Evolutionary conservation across 64 coral and sea anemone species (phyloP), one percentile per base, ranked within the genome.

Genomic region (Pachyseris speciosa): DNA sequence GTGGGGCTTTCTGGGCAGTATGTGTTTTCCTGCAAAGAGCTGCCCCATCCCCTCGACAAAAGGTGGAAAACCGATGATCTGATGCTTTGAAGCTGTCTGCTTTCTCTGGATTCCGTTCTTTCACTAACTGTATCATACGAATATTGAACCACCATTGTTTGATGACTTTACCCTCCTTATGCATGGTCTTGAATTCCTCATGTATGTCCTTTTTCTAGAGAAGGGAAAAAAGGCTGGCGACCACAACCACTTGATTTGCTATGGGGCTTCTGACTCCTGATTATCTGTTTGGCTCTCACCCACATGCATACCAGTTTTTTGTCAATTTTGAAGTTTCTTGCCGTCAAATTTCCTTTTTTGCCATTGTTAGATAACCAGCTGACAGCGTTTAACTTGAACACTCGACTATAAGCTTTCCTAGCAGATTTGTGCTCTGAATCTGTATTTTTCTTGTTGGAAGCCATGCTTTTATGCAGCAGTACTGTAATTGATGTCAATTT

Each of bases 121-220:
- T 80, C 37, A 92, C 11, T 6, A 92, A 74, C 71, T 85, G 69
- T 86, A 67, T 92, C 68, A 67, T 66, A 34, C 72, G 59, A 78
- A 37, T 12, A 64, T 37, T 86, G 55, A 92, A 69, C 90, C 90
- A 93, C 83, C 91, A 81, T 68, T 60, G 72, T 36, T 93, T 80
- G 22, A 87, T 43, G 37, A 77, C 49, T 86, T 92, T 86, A 31
- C 69, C 80, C 44, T 85, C 40, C 27, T 61, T 67, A 33, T 72
- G 64, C 63, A 64, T 85, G 55, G 85, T 64, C 37, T 72, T 76
- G 58, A 86, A 86, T 86, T 86, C 72, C 27, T 77, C 83, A 65
- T 85, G 50, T 31, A 93, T n/a, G 73, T 38, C 78, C 55, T 41
- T 59, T n/a, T 58, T 91, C 79, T 29, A 91, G 20, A 10, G 68